A percentile compares a stretch with the other conserved stretches of the same genome.
Conservation (phyloP, 2,888 invertebrate genomes). For the Leucophenga montana region DNA sequence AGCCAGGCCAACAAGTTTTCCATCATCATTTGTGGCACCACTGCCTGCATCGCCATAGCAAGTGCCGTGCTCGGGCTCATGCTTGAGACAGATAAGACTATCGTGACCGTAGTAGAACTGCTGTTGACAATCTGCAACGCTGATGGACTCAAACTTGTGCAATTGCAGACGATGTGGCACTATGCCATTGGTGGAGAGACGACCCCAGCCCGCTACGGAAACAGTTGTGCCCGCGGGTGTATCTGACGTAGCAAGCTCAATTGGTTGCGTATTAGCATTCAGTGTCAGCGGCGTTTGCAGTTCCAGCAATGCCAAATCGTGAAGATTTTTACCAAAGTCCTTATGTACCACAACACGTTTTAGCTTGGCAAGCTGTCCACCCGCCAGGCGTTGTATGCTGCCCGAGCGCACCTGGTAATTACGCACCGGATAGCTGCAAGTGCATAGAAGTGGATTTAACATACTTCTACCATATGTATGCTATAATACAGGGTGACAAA, state of each 20-base stretch:
- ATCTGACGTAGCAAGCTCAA: slow-evolving; percentile 50
- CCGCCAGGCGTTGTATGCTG: slow-evolving; percentile 62
- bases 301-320: slow-evolving; percentile 65
- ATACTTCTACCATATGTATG: no score
- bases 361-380: slow-evolving; percentile 61
- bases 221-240: slow-evolving; percentile 53
- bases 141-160: slow-evolving; percentile 56
- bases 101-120: slow-evolving; percentile 46
- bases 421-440: slow-evolving; percentile 55
- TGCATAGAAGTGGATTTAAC: not conserved
- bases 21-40: slow-evolving; percentile 64
- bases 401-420: slow-evolving; percentile 66
- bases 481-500: not conserved
- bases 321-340: slow-evolving; percentile 48
- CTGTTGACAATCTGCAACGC: slow-evolving; percentile 47
- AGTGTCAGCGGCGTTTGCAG: slow-evolving; percentile 55
- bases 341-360: slow-evolving; percentile 59
- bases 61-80: slow-evolving; percentile 53
- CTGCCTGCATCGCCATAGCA: slow-evolving; percentile 68
- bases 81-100: slow-evolving; percentile 64
- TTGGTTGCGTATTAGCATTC: slow-evolving; percentile 52
- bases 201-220: slow-evolving; percentile 67
- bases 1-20: slow-evolving; percentile 65
- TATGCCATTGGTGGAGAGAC: slow-evolving; percentile 42
- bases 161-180: slow-evolving; percentile 55